Percentiles rank a stretch among this genome's conserved stretches.
These are phyloP conservation scores for Lepus oiostolus DNA, from an alignment of 2,797 vertebrate species.

Conservation along the genomic window DNA sequence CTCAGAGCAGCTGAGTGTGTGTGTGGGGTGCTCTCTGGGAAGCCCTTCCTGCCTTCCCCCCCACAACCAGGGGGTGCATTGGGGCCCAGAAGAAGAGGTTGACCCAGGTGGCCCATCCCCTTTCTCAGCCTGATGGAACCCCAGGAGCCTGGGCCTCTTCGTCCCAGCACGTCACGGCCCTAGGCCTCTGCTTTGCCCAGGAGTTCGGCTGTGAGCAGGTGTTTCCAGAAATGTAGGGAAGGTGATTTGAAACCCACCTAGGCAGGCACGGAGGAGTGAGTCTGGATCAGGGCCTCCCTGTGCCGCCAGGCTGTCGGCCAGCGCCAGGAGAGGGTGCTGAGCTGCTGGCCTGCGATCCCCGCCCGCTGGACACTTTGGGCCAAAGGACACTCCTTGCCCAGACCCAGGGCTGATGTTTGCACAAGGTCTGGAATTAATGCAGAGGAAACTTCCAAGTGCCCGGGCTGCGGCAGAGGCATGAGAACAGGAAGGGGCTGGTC, in stretches of 20 bases:
- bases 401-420: conserved; percentile 87
- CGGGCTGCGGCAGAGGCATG: conserved; percentile 81
- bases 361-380: conserved; percentile 81
- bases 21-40: neutral
- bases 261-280: neutral
- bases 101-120: neutral
- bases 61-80: neutral
- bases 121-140: neutral
- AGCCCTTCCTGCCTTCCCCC: neutral
- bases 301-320: conserved; percentile 22
- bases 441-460: conserved; percentile 87
- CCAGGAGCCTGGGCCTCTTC: neutral
- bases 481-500: conserved; percentile 80
- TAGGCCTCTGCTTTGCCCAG: neutral
- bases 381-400: conserved; percentile 84
- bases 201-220: neutral
- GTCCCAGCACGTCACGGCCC: neutral
- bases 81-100: neutral
- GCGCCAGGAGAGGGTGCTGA: neutral
- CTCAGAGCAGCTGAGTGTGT: neutral
- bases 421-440: conserved; percentile 91
- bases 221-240: neutral
- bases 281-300: neutral
- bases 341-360: too few relatives aligned
- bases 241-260: neutral